Conservation (phyloP, 2,797 vertebrate species). For the Poecile montanus region DNA sequence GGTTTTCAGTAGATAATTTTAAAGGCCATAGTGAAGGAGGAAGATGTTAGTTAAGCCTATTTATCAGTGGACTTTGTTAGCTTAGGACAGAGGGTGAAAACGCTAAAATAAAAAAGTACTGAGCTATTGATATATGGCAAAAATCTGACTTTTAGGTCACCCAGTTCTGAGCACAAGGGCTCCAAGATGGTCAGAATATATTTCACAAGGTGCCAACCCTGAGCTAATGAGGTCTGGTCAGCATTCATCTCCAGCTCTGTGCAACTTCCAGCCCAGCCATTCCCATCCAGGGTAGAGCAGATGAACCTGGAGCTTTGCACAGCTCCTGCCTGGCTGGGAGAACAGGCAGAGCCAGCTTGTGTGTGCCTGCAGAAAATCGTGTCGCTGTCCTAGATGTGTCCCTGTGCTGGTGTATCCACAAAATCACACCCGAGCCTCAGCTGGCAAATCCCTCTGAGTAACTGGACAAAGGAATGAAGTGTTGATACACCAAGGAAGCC, state of each 20-base stretch:
- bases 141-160: conserved; percentile 12
- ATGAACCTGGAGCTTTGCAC: neutral
- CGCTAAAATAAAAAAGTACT: neutral
- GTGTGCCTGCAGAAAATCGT: neutral
- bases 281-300: neutral
- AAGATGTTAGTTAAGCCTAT: neutral
- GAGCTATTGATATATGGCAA: neutral
- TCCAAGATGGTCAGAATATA: neutral
- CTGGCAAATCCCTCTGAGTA: neutral
- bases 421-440: neutral
- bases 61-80: neutral
- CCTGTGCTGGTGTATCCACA: neutral
- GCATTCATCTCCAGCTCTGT: neutral
- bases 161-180: neutral
- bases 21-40: neutral
- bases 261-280: neutral
- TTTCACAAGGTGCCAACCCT: neutral
- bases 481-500: neutral
- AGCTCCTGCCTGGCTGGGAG: neutral
- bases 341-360: neutral
- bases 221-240: neutral
- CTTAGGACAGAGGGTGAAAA: neutral
- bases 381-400: neutral
- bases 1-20: neutral
- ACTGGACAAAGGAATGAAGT: neutral